These are phyloP conservation scores for Homarus americanus DNA, from an alignment of 1,140 invertebrate genomes.

Conservation along the genomic window DNA sequence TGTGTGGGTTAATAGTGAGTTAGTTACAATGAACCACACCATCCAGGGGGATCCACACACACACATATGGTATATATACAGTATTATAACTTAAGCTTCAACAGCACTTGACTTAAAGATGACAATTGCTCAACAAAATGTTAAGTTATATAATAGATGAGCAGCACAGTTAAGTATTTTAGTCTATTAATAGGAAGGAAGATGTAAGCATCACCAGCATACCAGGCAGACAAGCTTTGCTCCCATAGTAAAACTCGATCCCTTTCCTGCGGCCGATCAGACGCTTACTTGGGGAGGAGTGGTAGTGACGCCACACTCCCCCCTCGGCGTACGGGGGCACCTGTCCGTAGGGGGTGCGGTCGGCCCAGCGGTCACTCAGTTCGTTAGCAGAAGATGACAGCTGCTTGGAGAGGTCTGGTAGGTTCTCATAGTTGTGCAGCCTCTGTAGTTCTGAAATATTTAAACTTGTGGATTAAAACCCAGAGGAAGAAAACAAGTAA, in stretches of 20 bases:
- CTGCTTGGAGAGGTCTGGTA: slow-evolving; percentile 35
- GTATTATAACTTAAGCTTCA: no score
- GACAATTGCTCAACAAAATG: no score
- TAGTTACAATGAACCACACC: no score
- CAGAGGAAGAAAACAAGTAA: background rate
- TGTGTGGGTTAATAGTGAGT: no score
- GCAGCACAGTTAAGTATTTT: no score
- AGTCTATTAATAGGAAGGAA: no score
- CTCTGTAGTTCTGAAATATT: background rate
- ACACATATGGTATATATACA: no score
- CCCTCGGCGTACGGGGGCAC: slow-evolving; percentile 51
- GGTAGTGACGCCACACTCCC: slow-evolving; percentile 60
- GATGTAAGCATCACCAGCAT: slow-evolving; percentile 15
- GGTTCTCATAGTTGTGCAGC: slow-evolving; percentile 22
- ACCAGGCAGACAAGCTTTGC: slow-evolving; percentile 71
- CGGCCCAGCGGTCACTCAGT: slow-evolving; percentile 64
- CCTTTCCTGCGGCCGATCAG: slow-evolving; percentile 55
- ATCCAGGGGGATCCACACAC: no score
- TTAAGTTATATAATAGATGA: no score
- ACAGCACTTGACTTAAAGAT: no score
- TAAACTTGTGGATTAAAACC: background rate
- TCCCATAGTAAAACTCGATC: slow-evolving; percentile 52
- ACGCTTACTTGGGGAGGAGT: slow-evolving; percentile 72
- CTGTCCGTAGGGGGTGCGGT: slow-evolving; percentile 51
- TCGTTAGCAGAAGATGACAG: slow-evolving; percentile 62